Conservation (phyloP, 2,113 vertebrate species). For the Neolamprologus caudopunctatus region DNA sequence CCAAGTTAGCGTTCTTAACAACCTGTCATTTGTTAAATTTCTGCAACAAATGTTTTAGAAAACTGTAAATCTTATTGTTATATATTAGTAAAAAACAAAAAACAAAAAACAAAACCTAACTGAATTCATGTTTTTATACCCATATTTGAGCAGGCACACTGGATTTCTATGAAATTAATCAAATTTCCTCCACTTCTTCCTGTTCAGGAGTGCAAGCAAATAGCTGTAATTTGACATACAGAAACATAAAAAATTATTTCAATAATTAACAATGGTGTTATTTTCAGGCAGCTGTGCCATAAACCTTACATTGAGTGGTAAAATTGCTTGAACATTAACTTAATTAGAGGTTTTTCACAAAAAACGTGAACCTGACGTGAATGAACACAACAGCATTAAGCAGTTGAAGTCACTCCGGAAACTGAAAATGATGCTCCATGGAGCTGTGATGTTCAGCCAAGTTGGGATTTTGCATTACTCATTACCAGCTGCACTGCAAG, state of each 20-base stretch:
- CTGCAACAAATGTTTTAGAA: too few relatives aligned
- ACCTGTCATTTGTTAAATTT: too few relatives aligned
- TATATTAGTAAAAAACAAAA: too few relatives aligned
- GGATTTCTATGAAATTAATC: neutral
- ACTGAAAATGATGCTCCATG: neutral
- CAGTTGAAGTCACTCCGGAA: neutral
- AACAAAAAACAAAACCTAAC: too few relatives aligned
- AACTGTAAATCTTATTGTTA: too few relatives aligned
- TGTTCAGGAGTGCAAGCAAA: neutral
- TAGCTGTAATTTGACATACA: neutral
- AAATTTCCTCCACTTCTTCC: neutral
- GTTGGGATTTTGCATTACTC: neutral
- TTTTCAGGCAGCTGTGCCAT: neutral
- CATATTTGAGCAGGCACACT: neutral
- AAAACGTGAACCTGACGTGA: neutral
- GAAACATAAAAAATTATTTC: neutral
- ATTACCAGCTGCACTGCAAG: too few relatives aligned
- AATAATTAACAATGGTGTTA: neutral
- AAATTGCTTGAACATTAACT: neutral
- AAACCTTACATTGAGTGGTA: neutral
- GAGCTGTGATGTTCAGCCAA: neutral
- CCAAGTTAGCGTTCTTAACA: too few relatives aligned
- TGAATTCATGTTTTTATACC: neutral
- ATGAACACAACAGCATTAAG: neutral
- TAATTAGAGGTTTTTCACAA: neutral